Evolutionary conservation across 2,888 invertebrate species (phyloP), one percentile per base, ranked within the genome.

Genomic region (Tetropium fuscum): DNA sequence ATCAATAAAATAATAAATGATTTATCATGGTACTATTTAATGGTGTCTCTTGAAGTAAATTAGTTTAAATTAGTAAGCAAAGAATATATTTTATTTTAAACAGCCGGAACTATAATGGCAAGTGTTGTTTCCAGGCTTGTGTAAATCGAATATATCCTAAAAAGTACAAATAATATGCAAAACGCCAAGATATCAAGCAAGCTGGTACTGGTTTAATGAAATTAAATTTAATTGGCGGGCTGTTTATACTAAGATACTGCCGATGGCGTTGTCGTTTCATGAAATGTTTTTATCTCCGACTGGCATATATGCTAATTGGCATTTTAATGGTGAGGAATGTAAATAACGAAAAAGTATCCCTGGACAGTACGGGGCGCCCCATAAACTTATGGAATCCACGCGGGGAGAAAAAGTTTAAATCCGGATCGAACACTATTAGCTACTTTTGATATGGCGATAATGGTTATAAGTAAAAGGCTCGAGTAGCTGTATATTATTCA

Each of bases 211-310:
- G 64, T 68, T 70, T 74, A 74, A 76, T 73, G 72, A 74, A 75
- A 75, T 74, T 76, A 74, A 73, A 73, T 72, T 73, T 76, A 76
- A 76, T 76, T 76, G 74, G 73, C 65, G 59, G 68, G 49, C 15
- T 59, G 63, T 66, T 66, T 63, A 54, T 66, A 44, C 61, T 53
- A 61, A 68, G 58, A 69, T 68, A 64, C 54, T 64, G 63, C 60
- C 65, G 57, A 53, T 64, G 63, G 59, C 65, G 57, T 60, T 57
- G 62, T 57, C 54, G 49, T 68, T 68, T 58, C 58, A 57, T 64
- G 65, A 70, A 71, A 74, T 69, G 69, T 68, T 72, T 72, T 73
- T 74, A 74, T 73, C 70, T 69, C 64, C 44, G 43, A 66, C 61
- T 64, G 64, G 69, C 65, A 60, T 69, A 67, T 74, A 71, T 66